phyloP scores from a whole-genome alignment of 2,113 vertebrate genomes.

The Pollimyrus isidori region DNA sequence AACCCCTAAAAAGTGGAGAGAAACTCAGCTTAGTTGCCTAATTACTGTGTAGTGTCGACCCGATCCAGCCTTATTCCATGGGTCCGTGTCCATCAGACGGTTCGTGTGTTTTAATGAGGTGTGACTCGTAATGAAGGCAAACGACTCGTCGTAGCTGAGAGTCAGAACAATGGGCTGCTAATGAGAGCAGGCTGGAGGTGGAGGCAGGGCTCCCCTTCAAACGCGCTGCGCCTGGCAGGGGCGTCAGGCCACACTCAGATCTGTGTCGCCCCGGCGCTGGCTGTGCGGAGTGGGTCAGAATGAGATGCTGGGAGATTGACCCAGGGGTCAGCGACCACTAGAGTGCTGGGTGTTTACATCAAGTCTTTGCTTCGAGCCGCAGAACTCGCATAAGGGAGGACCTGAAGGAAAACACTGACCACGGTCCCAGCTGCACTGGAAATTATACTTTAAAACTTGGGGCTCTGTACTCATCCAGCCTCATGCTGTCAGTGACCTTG shows the following conservation, averaged over 20 bases:
- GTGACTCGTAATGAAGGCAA: slow-evolving; percentile 47
- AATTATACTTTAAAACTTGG: background rate
- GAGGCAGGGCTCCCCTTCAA: background rate
- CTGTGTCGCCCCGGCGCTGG: background rate
- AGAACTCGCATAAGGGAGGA: background rate
- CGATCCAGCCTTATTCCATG: slow-evolving; percentile 33
- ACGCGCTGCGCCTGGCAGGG: background rate
- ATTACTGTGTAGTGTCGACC: slow-evolving; percentile 37
- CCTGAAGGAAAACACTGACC: background rate
- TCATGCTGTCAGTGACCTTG: background rate
- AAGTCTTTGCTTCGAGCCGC: background rate
- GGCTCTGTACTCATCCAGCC: background rate
- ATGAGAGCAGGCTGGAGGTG: slow-evolving; percentile 29
- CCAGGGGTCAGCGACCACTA: background rate
- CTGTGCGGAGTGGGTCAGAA: background rate
- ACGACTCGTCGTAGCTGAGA: slow-evolving; percentile 36
- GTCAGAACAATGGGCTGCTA: slow-evolving; percentile 31
- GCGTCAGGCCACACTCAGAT: background rate
- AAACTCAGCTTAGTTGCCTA: slow-evolving; percentile 23
- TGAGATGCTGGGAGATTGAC: background rate
- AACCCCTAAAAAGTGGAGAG: background rate
- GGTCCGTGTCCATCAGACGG: slow-evolving; percentile 12
- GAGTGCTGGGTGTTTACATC: background rate
- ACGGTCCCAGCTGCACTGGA: background rate
- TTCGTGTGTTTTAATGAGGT: slow-evolving; percentile 54